Conservation (phyloP, 2,888 invertebrate species). For the Acanthoscelides obtectus region DNA sequence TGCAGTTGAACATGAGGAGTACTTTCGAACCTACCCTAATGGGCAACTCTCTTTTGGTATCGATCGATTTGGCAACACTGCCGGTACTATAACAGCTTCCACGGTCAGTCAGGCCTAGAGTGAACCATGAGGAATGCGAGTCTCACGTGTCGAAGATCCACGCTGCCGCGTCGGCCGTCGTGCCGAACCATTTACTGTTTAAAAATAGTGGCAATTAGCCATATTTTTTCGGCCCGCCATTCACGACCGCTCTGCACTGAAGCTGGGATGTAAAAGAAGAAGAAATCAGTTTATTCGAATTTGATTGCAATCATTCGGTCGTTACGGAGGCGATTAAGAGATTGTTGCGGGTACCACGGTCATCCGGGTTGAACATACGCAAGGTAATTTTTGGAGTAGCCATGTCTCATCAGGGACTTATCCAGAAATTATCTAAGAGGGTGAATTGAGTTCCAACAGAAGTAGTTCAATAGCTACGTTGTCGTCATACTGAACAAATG, state of each 20-base stretch:
- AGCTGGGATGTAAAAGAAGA: not conserved
- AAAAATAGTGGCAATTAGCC: constrained; percentile 33
- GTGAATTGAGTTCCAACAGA: no score
- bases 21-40: no score
- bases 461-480: no score
- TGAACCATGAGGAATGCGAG: constrained; percentile 31
- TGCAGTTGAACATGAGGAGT: no score
- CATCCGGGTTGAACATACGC: not conserved
- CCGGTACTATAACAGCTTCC: constrained; percentile 4
- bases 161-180: constrained; percentile 23
- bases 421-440: no score
- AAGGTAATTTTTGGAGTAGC: not conserved
- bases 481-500: no score
- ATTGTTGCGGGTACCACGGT: not conserved
- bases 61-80: not conserved
- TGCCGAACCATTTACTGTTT: constrained; percentile 25
- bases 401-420: no score
- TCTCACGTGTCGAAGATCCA: constrained; percentile 32
- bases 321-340: constrained; percentile 1
- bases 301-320: constrained; percentile 19
- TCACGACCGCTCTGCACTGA: constrained; percentile 6
- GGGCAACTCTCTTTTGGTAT: no score
- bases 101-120: constrained; percentile 8
- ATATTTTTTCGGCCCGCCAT: constrained; percentile 23
- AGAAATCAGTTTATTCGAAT: constrained; percentile 13